Percentiles rank a stretch among this genome's conserved stretches.
phyloP scores from a whole-genome alignment of 2,797 vertebrate genomes.

The Sciaenops ocellatus region DNA sequence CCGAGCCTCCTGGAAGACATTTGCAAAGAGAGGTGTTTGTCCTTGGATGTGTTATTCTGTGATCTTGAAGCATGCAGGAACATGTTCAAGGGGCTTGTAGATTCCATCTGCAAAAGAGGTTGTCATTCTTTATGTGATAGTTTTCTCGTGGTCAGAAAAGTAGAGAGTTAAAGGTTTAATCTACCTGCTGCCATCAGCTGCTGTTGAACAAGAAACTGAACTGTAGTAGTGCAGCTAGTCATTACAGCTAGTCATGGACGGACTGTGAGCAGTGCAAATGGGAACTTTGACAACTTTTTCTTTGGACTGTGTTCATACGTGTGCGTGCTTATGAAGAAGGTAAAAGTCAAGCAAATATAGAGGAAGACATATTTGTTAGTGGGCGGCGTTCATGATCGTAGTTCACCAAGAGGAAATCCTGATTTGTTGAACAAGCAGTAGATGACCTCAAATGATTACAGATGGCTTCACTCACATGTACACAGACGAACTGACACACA shows the following conservation, averaged over 20 bases:
- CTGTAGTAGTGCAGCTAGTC: neutral
- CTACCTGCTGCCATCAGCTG: neutral
- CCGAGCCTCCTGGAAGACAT: slow-evolving; percentile 52
- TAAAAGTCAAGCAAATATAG: neutral
- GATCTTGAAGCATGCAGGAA: slow-evolving; percentile 38
- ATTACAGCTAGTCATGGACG: neutral
- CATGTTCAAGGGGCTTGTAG: slow-evolving; percentile 4
- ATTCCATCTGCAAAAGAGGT: neutral
- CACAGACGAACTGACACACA: slow-evolving; percentile 26
- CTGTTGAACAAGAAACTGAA: neutral
- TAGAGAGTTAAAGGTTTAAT: neutral
- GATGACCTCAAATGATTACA: slow-evolving; percentile 56
- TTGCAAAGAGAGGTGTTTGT: slow-evolving; percentile 36
- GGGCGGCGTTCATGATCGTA: slow-evolving; percentile 5
- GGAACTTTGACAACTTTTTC: neutral
- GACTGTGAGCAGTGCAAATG: neutral
- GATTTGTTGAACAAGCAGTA: slow-evolving; percentile 44
- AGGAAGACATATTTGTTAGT: slow-evolving; percentile 19
- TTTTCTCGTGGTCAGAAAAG: neutral
- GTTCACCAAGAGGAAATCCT: slow-evolving; percentile 24
- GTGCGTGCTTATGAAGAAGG: neutral
- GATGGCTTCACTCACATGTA: slow-evolving; percentile 42
- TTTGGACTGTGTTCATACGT: neutral
- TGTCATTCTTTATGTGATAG: slow-evolving; percentile 12
- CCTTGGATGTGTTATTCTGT: slow-evolving; percentile 50